A percentile compares a stretch with the other conserved stretches of the same genome.
phyloP scores from a whole-genome alignment of 2,888 invertebrate species.

The Drosophila quinaria region DNA sequence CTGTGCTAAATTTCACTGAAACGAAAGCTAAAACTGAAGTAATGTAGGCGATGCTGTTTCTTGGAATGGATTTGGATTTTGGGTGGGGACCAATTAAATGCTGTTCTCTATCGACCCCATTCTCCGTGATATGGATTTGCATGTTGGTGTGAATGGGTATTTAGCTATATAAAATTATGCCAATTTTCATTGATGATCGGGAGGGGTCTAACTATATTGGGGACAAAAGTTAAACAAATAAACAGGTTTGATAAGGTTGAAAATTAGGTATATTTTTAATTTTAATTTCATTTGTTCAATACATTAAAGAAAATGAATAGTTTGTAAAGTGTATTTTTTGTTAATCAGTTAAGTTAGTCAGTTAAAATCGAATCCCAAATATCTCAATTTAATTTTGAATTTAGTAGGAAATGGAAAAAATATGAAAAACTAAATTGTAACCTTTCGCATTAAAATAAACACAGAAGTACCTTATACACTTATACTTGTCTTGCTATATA shows the following conservation, averaged over 20 bases:
- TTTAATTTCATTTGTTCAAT: neutral
- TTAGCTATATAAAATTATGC: conserved; percentile 32
- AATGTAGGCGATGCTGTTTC: conserved; percentile 14
- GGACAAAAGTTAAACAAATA: conserved; percentile 26
- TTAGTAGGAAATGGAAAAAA: conserved; percentile 32
- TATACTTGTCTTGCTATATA: conserved; percentile 47
- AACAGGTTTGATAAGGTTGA: neutral
- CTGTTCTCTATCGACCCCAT: conserved; percentile 41
- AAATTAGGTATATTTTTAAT: neutral
- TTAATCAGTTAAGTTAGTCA: neutral
- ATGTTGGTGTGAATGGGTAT: conserved; percentile 32
- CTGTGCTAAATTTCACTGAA: conserved; percentile 20
- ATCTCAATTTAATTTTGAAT: conserved; percentile 7
- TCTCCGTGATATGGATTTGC: conserved; percentile 24
- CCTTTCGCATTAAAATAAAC: conserved; percentile 36
- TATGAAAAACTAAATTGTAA: conserved; percentile 24
- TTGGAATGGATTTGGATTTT: conserved; percentile 14
- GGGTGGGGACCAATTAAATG: conserved; percentile 43
- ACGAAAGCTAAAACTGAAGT: conserved; percentile 1
- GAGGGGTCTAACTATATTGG: conserved; percentile 17
- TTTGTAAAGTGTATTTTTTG: conserved; percentile 4
- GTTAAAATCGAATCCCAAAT: conserved; percentile 9
- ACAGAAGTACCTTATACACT: conserved; percentile 49
- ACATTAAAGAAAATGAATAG: neutral
- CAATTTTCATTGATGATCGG: conserved; percentile 37